Evolutionary conservation across 1,140 invertebrate species (phyloP), one percentile per base, ranked within the genome.

Genomic region (Drosophila pandora): DNA sequence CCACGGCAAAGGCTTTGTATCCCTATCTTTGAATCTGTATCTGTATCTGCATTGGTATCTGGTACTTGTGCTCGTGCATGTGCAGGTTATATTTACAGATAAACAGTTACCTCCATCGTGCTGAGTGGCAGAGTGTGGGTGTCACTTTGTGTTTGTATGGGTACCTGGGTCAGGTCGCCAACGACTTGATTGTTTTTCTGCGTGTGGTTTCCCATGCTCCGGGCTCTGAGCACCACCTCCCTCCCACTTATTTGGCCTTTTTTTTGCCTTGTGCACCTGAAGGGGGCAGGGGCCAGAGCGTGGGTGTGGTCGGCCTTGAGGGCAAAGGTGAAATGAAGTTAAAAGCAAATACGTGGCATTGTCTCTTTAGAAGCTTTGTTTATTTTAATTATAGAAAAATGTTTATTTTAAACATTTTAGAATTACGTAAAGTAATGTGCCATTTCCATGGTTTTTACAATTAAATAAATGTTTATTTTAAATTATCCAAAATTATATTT

Each of bases 21-120:
- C 25, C 9, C 22, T 34, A 39, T 48, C 39, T 25, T 9, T 56
- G 49, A 13, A 69, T 54, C 39, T 70, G 61, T 69, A 58, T 68
- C 52, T 65, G 41, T 32, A 48, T 48, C 52, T 69, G 50, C 23
- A 45, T 52, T 13, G 41, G 69, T 52, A 45, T 49, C 50, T 37
- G 30, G 48, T 22, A 41, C n/a, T 41, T 34, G 41, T 48, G 30
- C 50, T 32, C 54, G 50, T 74, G 55, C 55, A 50, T 53, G 23
- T 64, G 59, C 73, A 67, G 54, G 61, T 78, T 54, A 60, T 82
- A 78, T 83, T 82, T 83, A 74, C 74, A 54, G 52, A 73, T 68
- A 78, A 83, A 73, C 56, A 82, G 23, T 53, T 41, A 49, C 30
- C 41, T 39, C 22, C 50, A 69, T 39, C 63, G 34, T 69, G 63